phyloP scores from a whole-genome alignment of 2,797 vertebrate genomes.

The Zenarchopterus dispar region DNA sequence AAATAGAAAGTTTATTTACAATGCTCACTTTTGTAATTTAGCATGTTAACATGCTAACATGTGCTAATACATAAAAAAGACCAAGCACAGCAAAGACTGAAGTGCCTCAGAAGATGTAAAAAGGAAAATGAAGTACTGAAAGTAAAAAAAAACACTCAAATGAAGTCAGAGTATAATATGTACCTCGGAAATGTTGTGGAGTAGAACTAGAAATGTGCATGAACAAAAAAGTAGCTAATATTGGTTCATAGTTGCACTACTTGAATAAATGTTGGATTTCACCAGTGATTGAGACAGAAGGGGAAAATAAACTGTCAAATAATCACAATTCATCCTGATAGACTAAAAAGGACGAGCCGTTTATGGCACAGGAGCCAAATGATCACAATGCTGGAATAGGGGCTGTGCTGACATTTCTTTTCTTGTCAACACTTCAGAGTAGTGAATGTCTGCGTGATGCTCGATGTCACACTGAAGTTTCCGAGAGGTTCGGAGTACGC shows the following conservation, averaged over 20 bases:
- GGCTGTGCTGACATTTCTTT: not conserved
- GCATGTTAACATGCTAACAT: no score
- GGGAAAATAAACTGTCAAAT: no score
- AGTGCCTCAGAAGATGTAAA: no score
- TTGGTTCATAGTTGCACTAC: not conserved
- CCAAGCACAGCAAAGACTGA: no score
- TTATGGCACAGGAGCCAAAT: constrained; percentile 2
- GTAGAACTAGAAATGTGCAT: not conserved
- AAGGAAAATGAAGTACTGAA: no score
- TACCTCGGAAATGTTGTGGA: not conserved
- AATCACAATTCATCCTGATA: not conserved
- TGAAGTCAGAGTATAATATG: not conserved
- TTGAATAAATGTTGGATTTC: no score
- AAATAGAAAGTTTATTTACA: no score
- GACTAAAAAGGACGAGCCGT: not conserved
- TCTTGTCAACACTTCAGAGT: no score
- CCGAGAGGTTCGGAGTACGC: constrained; percentile 10
- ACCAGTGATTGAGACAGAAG: no score
- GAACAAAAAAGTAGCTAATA: not conserved
- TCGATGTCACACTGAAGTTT: not conserved
- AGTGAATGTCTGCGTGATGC: constrained; percentile 1
- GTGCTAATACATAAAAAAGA: no score
- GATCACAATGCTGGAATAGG: not conserved
- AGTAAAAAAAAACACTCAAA: not conserved
- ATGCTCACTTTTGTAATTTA: no score